Evolutionary conservation across 2,113 vertebrate species (phyloP), one percentile per base, ranked within the genome.

Genomic region (Entomyzon cyanotis): DNA sequence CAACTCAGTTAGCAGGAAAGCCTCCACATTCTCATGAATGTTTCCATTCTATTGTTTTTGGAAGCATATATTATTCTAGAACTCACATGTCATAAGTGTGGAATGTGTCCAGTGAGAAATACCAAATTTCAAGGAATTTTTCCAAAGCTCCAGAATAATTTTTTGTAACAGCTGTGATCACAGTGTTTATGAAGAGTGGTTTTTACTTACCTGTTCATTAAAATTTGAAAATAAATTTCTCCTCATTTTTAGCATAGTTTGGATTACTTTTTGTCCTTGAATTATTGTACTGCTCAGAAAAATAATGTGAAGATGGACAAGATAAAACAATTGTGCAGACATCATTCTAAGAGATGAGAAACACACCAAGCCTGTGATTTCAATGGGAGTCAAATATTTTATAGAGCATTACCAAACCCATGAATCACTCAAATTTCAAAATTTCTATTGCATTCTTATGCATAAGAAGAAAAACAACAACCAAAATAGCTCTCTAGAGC

Each of bases 11-110:
- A 89, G 46, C 16, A 65, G n/a, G 30, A 95, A 94, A 76, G 75
- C 17, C 55, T 95, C 46, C 21, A 23, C 52, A 31, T 79, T 65
- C 67, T 79, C 30, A 85, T 50, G 14, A 94, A 91, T 87, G 41
- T 80, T 97, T 90, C 68, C n/a, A 83, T 74, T 90, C 78, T 83
- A 74, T 91, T 97, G 91, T 87, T 93, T 70, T 90, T 46, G 33
- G 84, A 93, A 90, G 39, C 46, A 65, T 39, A 65, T 53, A 74
- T 86, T 90, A 65, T 80, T 88, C 75, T 77, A 79, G 47, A 95
- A 49, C 21, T 95, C n/a, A 37, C 11, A 83, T 31, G 64, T 93
- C 82, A 3, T 69, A 91, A 85, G 50, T 67, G 55, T 83, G 91
- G 91, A 95, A 95, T 85, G 55, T 63, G 20, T 52, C 62, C 78